Conservation (phyloP, 2,113 vertebrate species). For the Mohoua ochrocephala region DNA sequence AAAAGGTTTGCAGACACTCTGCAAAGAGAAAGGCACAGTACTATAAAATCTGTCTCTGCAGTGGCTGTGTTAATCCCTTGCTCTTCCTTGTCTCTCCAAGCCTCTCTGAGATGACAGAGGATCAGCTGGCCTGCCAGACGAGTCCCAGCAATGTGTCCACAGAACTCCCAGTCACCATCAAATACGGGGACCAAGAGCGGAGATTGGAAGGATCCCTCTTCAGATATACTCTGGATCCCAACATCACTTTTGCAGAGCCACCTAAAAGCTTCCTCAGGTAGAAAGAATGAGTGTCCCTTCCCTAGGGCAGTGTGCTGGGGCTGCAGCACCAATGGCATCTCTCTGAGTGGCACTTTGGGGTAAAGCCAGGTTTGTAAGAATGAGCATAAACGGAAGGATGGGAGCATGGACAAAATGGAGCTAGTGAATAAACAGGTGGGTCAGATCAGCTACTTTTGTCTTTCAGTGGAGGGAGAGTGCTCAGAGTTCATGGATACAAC, state of each 20-base stretch:
- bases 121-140: slow-evolving; percentile 82
- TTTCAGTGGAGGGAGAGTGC: slow-evolving; percentile 87
- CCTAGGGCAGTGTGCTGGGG: not conserved
- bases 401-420: not conserved
- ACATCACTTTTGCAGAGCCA: slow-evolving; percentile 83
- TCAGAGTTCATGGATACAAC: slow-evolving; percentile 84
- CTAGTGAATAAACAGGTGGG: not conserved
- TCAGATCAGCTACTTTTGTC: not conserved
- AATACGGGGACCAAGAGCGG: slow-evolving; percentile 79
- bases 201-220: slow-evolving; percentile 75
- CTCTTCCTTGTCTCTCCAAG: slow-evolving; percentile 52
- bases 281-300: not conserved
- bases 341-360: not conserved
- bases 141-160: slow-evolving; percentile 76
- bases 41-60: not conserved
- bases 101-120: slow-evolving; percentile 74
- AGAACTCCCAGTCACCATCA: slow-evolving; percentile 78
- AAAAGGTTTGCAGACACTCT: not conserved
- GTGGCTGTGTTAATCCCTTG: not conserved
- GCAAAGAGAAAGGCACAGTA: not conserved
- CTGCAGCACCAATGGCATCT: not conserved
- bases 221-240: slow-evolving; percentile 86
- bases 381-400: not conserved
- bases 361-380: not conserved
- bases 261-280: slow-evolving; percentile 90